phyloP scores from a whole-genome alignment of 2,888 invertebrate species.

The Conops quadrifasciatus region DNA sequence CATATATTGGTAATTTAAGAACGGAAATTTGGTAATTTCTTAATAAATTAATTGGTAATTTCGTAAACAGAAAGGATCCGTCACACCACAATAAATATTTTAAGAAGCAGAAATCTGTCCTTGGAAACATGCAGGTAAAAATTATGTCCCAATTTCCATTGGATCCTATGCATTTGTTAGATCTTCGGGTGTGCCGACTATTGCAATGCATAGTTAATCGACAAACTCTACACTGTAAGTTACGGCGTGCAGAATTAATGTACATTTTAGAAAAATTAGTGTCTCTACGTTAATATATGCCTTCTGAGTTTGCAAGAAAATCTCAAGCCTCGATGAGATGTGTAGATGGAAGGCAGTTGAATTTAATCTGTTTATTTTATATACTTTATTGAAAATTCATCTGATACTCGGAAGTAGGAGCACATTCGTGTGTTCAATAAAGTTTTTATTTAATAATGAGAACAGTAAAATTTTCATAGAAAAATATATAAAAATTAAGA shows the following conservation, averaged over 20 bases:
- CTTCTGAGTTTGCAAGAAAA: not conserved
- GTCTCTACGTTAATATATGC: not conserved
- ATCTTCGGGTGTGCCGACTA: not conserved
- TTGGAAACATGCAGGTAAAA: no score
- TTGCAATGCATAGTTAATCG: not conserved
- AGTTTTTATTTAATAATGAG: no score
- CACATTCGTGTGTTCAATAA: no score
- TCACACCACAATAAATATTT: not conserved
- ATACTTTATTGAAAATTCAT: no score
- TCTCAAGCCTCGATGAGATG: not conserved
- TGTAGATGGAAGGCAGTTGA: not conserved
- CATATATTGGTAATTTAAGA: not conserved
- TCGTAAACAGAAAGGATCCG: not conserved
- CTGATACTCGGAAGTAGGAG: no score
- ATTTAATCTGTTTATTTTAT: not conserved
- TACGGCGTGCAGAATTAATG: not conserved
- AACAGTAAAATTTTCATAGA: no score
- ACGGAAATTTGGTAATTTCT: no score
- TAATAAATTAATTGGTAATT: no score
- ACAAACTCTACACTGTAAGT: not conserved
- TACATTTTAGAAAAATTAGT: not conserved
- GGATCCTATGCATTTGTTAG: not conserved
- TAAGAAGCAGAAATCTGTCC: no score
- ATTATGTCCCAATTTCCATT: not conserved
- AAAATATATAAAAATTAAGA: no score